Conservation (phyloP, 2,888 invertebrate genomes). For the Dolichomitus sp. region DNA sequence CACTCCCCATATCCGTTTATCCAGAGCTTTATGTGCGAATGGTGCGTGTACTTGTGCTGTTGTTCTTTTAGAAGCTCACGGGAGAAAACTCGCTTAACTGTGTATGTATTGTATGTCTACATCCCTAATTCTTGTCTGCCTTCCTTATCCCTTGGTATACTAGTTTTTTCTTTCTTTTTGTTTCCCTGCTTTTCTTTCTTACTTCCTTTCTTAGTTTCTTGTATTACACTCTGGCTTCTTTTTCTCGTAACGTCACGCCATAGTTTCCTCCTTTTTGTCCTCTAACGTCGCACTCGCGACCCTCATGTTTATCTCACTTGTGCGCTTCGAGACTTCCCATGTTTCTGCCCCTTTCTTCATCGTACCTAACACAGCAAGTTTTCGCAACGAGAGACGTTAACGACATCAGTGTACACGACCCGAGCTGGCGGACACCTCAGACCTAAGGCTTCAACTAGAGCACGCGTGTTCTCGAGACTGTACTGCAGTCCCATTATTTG, state of each 20-base stretch:
- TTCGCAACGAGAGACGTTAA: conserved; percentile 72
- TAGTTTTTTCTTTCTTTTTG: conserved; percentile 10
- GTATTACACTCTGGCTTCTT: conserved; percentile 11
- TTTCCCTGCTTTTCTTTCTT: neutral
- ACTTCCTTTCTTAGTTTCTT: conserved; percentile 33
- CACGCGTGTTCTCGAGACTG: conserved; percentile 72
- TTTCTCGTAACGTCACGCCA: conserved; percentile 19
- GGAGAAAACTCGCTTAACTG: neutral
- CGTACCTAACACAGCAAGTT: conserved; percentile 40
- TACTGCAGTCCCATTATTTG: conserved; percentile 29
- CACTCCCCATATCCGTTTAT: conserved; percentile 33
- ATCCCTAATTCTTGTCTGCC: conserved; percentile 45
- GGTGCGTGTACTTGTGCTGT: neutral
- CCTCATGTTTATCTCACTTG: conserved; percentile 35
- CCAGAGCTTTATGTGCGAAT: conserved; percentile 25
- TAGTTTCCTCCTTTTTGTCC: conserved; percentile 17
- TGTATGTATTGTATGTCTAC: conserved; percentile 42
- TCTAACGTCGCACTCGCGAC: conserved; percentile 5
- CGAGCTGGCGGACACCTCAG: conserved; percentile 70
- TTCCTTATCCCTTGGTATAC: neutral
- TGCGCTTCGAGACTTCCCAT: conserved; percentile 14
- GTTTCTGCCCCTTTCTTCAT: neutral
- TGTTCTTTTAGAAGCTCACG: neutral
- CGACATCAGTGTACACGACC: conserved; percentile 77
- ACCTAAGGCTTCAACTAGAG: conserved; percentile 82